phyloP scores from a whole-genome alignment of 2,888 invertebrate species.

The Calephelis perditalis region DNA sequence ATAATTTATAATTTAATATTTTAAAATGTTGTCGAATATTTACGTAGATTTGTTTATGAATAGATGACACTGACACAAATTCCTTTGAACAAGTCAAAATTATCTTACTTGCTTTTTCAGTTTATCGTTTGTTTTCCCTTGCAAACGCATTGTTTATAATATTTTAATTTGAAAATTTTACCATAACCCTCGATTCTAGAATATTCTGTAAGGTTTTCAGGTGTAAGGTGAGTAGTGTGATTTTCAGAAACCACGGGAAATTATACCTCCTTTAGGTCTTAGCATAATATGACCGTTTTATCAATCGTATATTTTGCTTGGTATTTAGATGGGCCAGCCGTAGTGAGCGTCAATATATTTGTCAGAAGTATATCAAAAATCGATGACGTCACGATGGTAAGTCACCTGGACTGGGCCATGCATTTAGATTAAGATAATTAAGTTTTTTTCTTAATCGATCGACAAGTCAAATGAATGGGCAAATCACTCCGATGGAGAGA shows the following conservation, averaged over 20 bases:
- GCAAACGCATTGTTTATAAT: conserved; percentile 41
- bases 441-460: conserved; percentile 40
- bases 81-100: conserved; percentile 62
- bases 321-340: conserved; percentile 92
- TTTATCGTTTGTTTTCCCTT: conserved; percentile 39
- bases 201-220: conserved; percentile 40
- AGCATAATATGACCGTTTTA: conserved; percentile 49
- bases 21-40: not conserved
- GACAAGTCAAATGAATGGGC: conserved; percentile 77
- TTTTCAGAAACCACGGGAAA: conserved; percentile 33
- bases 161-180: conserved; percentile 37
- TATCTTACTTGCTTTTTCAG: conserved; percentile 39
- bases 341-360: conserved; percentile 98
- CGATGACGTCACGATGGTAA: conserved; percentile 99
- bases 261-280: conserved; percentile 49
- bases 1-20: not conserved
- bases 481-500: conserved; percentile 67
- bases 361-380: conserved; percentile 99
- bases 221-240: conserved; percentile 45
- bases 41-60: conserved; percentile 20
- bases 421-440: conserved; percentile 54
- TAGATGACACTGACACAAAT: conserved; percentile 68
- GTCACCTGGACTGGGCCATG: conserved; percentile 75
- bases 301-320: conserved; percentile 71
- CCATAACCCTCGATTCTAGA: conserved; percentile 23